Base-by-base conservation (phyloP, 2,113 vertebrate species). In the Guaruba guarouba region DNA sequence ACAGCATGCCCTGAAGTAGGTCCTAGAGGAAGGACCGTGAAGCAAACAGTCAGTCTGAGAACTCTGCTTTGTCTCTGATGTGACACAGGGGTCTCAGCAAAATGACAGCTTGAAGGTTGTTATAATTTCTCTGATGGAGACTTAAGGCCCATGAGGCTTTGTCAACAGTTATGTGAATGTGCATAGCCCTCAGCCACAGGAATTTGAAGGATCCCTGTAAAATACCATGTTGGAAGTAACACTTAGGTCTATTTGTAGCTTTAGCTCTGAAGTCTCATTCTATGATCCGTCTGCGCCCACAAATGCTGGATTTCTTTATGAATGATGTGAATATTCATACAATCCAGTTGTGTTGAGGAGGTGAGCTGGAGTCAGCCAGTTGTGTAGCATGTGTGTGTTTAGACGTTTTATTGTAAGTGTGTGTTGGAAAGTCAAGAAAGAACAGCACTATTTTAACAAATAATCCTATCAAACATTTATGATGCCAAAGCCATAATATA, bases 381-480 rank as follows among this genome's bases (percentile, higher is more conserved):
- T 83, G 71, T 71, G 43, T 48, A 91, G 49, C 11, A 0, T 55
- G 28, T 46, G 55, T 48, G 14, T 63, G 25, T 82, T 96, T 80
- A 90, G 86, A 77, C 54, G 29, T 51, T 92, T 86, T 52, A 69
- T 92, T 82, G 63, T 33, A 83, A 83, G 28, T 74, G 12, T 79
- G 68, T 88, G 93, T 91, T 93, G 86, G 90, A 97, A 94, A 74
- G 68, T 31, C 76, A 88, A 93, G 78, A 93, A 92, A 86, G 76
- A 90, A 25, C 55, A 57, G 80, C 14, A 67, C 15, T 37, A 39
- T 92, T 79, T 93, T 91, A 94, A 94, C 86, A 90, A 79, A 86
- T 88, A 96, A 92, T 93, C 62, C 77, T 92, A 95, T 94, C 82
- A 96, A 94, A 90, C 57, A 2, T 86, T 96, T 95, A 92, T 57